A percentile compares a stretch with the other conserved stretches of the same genome.
Evolutionary conservation across 2,797 vertebrate species (phyloP).

Genomic region (Protosalanx chinensis): DNA sequence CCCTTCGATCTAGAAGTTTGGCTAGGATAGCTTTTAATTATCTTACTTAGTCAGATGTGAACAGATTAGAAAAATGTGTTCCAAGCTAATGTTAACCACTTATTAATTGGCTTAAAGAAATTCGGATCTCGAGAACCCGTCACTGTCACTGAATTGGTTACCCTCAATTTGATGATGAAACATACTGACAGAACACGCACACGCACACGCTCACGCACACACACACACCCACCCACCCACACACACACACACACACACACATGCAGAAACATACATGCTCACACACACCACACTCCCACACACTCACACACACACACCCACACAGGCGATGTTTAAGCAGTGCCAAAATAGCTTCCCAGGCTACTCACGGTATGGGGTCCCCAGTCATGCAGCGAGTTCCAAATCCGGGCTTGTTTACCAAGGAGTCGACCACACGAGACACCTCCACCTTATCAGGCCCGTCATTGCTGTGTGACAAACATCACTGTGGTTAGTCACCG

Average conservation of each 20-base stretch:
- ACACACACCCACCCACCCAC: not conserved
- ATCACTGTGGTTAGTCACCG: slow-evolving; percentile 9
- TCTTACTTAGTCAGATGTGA: slow-evolving; percentile 25
- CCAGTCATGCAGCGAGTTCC: slow-evolving; percentile 92
- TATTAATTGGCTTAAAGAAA: slow-evolving; percentile 47
- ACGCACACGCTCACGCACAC: too few species aligned
- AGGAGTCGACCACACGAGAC: slow-evolving; percentile 76
- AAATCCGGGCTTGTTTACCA: slow-evolving; percentile 87
- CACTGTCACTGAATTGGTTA: not conserved
- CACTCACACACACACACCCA: slow-evolving; percentile 1
- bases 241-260: not conserved
- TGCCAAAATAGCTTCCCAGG: slow-evolving; percentile 69
- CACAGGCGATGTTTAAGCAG: not conserved
- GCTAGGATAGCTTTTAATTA: slow-evolving; percentile 31
- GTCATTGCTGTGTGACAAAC: slow-evolving; percentile 82
- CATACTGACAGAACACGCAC: too few species aligned
- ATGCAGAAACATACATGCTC: too few species aligned
- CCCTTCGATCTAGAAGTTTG: not conserved
- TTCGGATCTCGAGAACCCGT: slow-evolving; percentile 6
- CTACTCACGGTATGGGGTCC: slow-evolving; percentile 87
- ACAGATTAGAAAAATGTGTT: not conserved
- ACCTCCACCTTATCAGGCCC: slow-evolving; percentile 73
- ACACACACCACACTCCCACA: too few species aligned
- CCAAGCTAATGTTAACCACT: slow-evolving; percentile 28
- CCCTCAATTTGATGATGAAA: too few species aligned